Evolutionary conservation across 2,888 invertebrate genomes (phyloP).

Genomic region (Drosophila neotestacea): DNA sequence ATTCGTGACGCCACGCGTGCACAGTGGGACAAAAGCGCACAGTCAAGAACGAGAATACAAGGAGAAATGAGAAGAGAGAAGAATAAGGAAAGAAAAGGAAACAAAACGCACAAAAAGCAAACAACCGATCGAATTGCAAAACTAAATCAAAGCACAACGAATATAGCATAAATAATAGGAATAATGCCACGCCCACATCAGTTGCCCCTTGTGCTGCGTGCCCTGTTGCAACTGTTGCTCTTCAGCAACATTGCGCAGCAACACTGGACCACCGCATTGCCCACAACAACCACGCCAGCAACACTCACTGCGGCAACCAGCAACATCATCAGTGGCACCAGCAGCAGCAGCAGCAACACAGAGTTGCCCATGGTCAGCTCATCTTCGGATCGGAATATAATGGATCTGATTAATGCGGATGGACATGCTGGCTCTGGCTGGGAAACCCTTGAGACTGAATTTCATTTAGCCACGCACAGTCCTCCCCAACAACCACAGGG

Average conservation of each 20-base stretch:
- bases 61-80: not conserved
- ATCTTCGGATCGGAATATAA: constrained; percentile 33
- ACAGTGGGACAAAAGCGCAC: constrained; percentile 66
- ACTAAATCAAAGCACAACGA: constrained; percentile 28
- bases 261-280: constrained; percentile 61
- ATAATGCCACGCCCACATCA: constrained; percentile 67
- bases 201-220: constrained; percentile 55
- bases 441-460: constrained; percentile 77
- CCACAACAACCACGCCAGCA: constrained; percentile 40
- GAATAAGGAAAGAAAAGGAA: not conserved
- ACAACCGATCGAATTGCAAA: constrained; percentile 24
- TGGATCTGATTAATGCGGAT: constrained; percentile 61
- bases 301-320: constrained; percentile 28
- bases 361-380: constrained; percentile 22
- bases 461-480: constrained; percentile 54
- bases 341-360: constrained; percentile 28
- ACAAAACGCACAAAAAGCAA: constrained; percentile 47
- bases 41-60: constrained; percentile 23
- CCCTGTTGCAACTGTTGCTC: constrained; percentile 74
- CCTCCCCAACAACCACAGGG: constrained; percentile 38
- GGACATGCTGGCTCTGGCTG: constrained; percentile 59
- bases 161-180: constrained; percentile 11
- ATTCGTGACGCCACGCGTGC: constrained; percentile 24
- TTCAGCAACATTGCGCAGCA: constrained; percentile 73
- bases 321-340: constrained; percentile 30